Evolutionary conservation across 2,888 invertebrate species (phyloP).

Genomic region (Cephus spinipes): DNA sequence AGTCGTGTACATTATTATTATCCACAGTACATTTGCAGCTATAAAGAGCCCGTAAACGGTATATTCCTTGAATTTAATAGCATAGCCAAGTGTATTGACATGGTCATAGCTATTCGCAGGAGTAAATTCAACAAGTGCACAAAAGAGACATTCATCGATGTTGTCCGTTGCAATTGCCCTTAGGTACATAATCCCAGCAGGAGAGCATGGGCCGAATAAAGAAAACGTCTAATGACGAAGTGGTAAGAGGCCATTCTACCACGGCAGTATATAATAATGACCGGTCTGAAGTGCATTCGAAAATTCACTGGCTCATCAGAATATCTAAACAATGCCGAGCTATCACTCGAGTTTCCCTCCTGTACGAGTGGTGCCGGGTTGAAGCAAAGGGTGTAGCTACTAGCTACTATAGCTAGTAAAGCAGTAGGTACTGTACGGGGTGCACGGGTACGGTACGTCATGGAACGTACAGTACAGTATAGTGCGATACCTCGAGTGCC

Average conservation of each 20-base stretch:
- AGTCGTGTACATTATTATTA: not conserved
- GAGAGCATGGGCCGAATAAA: not conserved
- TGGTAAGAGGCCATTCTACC: not conserved
- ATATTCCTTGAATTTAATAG: not conserved
- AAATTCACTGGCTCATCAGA: conserved; percentile 59
- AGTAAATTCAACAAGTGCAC: not conserved
- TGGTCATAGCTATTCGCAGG: not conserved
- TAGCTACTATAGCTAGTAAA: conserved; percentile 21
- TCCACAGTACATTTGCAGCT: not conserved
- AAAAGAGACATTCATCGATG: not conserved
- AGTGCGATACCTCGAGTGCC: conserved; percentile 37
- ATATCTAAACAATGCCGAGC: conserved; percentile 45
- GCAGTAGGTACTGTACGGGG: conserved; percentile 19
- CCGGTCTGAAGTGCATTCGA: conserved; percentile 50
- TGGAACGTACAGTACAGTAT: conserved; percentile 14
- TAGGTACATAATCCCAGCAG: not conserved
- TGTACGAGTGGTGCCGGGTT: conserved; percentile 14
- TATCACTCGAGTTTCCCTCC: conserved; percentile 22
- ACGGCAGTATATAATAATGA: conserved; percentile 35
- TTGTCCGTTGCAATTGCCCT: not conserved
- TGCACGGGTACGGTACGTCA: conserved; percentile 17
- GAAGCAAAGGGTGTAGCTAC: conserved; percentile 31
- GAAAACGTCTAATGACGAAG: not conserved
- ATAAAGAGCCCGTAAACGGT: not conserved
- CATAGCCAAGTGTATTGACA: not conserved